Evolutionary conservation across 2,113 vertebrate species (phyloP).

Genomic region (Cyanocitta stelleri): DNA sequence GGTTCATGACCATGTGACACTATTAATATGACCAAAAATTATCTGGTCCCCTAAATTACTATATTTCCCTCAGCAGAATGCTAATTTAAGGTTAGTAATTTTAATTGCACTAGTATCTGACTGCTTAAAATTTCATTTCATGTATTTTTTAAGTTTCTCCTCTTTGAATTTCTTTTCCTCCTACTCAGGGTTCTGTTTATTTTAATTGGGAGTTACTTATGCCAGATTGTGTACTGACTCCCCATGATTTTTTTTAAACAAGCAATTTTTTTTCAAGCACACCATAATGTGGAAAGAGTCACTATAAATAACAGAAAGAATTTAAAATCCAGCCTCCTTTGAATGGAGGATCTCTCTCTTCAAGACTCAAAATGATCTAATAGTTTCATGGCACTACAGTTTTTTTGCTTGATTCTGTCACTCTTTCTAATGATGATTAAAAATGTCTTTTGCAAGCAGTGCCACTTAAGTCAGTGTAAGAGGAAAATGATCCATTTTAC

Average conservation of each 20-base stretch:
- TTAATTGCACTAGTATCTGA: slow-evolving; percentile 51
- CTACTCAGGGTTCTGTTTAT: slow-evolving; percentile 43
- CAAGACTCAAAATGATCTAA: slow-evolving; percentile 17
- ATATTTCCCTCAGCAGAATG: slow-evolving; percentile 61
- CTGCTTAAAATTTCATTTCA: slow-evolving; percentile 48
- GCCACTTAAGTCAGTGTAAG: neutral
- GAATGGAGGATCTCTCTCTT: slow-evolving; percentile 1
- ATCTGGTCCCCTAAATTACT: slow-evolving; percentile 60
- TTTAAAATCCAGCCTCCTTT: slow-evolving; percentile 31
- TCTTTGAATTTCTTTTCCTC: slow-evolving; percentile 24
- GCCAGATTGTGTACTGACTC: slow-evolving; percentile 45
- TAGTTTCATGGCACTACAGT: slow-evolving; percentile 2
- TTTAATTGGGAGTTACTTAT: slow-evolving; percentile 36
- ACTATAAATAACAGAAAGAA: slow-evolving; percentile 43
- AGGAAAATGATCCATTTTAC: neutral
- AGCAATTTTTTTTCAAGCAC: slow-evolving; percentile 40
- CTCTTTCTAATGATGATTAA: neutral
- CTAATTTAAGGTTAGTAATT: slow-evolving; percentile 66
- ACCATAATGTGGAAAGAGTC: neutral
- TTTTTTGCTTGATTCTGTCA: neutral
- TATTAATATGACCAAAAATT: slow-evolving; percentile 64
- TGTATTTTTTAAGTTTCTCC: slow-evolving; percentile 34
- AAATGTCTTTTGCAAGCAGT: neutral
- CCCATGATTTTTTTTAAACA: neutral
- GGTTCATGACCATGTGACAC: slow-evolving; percentile 45